Evolutionary conservation across 2,797 vertebrate genomes (phyloP).

Genomic region (Parauchenoglanis ngamensis): DNA sequence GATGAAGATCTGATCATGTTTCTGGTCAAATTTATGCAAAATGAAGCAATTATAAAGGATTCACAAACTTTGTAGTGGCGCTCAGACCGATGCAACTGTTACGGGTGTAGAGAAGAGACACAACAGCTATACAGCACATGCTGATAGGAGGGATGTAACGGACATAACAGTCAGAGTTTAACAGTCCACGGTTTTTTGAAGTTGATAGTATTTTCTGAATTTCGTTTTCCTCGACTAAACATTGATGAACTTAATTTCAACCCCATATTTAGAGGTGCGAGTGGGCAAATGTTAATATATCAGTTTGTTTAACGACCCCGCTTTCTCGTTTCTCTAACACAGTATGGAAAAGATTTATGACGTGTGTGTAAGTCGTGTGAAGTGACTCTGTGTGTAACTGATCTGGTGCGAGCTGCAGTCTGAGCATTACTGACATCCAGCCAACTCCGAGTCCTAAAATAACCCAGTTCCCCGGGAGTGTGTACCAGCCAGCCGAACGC

Average conservation of each 20-base stretch:
- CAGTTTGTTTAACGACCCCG: background rate
- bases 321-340: background rate
- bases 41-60: background rate
- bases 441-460: slow-evolving; percentile 46
- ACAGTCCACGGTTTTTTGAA: background rate
- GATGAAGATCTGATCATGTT: background rate
- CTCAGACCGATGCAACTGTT: background rate
- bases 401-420: slow-evolving; percentile 32
- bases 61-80: too few species aligned
- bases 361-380: background rate
- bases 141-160: background rate
- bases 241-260: background rate
- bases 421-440: slow-evolving; percentile 19
- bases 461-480: background rate
- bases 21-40: background rate
- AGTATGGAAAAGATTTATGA: background rate
- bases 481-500: background rate
- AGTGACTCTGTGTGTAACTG: slow-evolving; percentile 4
- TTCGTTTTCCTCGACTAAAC: background rate
- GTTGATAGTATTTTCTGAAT: background rate
- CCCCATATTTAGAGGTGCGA: background rate
- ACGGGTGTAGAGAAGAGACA: too few species aligned
- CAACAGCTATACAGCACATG: too few species aligned
- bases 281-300: background rate
- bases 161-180: background rate